Evolutionary conservation across 1,140 invertebrate genomes (phyloP), one percentile per base, ranked within the genome.

Genomic region (Bombus cullumanus): DNA sequence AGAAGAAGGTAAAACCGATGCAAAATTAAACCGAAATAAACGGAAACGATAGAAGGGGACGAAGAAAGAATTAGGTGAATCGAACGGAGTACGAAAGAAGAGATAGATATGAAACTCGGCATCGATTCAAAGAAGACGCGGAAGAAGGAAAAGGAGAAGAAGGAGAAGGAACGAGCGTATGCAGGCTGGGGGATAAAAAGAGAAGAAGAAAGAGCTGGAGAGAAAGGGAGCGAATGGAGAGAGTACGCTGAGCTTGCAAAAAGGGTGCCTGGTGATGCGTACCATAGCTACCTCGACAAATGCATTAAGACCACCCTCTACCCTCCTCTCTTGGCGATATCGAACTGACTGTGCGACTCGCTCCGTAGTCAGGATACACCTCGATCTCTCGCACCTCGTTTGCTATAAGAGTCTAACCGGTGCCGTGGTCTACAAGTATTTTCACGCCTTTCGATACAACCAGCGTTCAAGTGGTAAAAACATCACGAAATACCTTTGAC

Each of bases 191-290:
- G 18, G 47, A 53, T 53, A 41, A 53, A 31, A 66, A 37, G 66
- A 25, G 34, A 82, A n/a, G 68, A 75, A 34, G 22, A 10, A 47
- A 15, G 59, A 75, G 82, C 88, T 84, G 78, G 8, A 66, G 22
- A 79, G 86, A 41, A 79, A 80, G 68, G 83, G 79, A 28, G 59
- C 47, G 69, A 43, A 62, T 39, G 80, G 85, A 81, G 18, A 43
- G 82, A 84, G 86, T 82, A 83, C 92, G 95, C 94, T 95, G 94
- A 95, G 94, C 92, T 94, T 94, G 95, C 94, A 92, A 92, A 95
- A 95, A 95, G 95, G 94, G 95, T 95, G 94, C 89, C 92, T 93
- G 93, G 92, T 95, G 94, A 95, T 95, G 95, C 95, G 94, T 95
- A 93, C 91, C 90, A 78, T 89, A 91, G 92, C 94, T 93, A 92